These are phyloP conservation scores for Dione juno DNA, from an alignment of 2,888 invertebrate species.

Conservation along the genomic window DNA sequence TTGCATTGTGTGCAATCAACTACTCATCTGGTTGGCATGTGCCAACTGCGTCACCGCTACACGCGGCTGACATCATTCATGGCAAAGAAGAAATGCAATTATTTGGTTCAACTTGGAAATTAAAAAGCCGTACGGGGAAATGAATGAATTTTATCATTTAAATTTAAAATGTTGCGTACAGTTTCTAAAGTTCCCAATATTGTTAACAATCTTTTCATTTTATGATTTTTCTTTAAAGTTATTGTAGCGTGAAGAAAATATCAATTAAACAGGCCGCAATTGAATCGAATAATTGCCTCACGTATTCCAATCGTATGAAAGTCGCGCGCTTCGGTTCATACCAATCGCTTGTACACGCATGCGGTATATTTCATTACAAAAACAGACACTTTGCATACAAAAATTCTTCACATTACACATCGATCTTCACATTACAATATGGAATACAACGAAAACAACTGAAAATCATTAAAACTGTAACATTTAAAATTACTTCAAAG, in stretches of 20 bases:
- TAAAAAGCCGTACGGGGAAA: constrained; percentile 6
- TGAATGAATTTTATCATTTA: not conserved
- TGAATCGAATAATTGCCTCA: constrained; percentile 48
- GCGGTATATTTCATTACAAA: constrained; percentile 44
- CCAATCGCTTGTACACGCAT: constrained; percentile 47
- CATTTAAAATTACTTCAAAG: not conserved
- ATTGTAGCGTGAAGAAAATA: constrained; percentile 41
- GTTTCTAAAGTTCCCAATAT: constrained; percentile 18
- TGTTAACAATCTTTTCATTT: constrained; percentile 24
- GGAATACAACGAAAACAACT: too few relatives aligned
- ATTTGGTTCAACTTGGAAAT: constrained; percentile 19
- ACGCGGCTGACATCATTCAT: constrained; percentile 59
- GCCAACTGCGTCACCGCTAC: constrained; percentile 72
- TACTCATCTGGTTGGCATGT: constrained; percentile 61
- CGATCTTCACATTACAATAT: constrained; percentile 1
- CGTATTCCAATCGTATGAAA: constrained; percentile 48
- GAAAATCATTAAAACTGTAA: not conserved
- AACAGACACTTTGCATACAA: constrained; percentile 34
- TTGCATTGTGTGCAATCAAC: constrained; percentile 41
- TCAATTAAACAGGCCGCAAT: constrained; percentile 40
- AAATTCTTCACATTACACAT: constrained; percentile 12
- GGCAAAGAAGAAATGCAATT: constrained; percentile 30
- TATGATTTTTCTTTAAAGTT: constrained; percentile 40
- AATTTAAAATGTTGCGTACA: not conserved
- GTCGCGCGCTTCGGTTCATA: constrained; percentile 46